These are phyloP conservation scores for Leptura quadrifasciata DNA, from an alignment of 2,888 invertebrate species.

Conservation along the genomic window DNA sequence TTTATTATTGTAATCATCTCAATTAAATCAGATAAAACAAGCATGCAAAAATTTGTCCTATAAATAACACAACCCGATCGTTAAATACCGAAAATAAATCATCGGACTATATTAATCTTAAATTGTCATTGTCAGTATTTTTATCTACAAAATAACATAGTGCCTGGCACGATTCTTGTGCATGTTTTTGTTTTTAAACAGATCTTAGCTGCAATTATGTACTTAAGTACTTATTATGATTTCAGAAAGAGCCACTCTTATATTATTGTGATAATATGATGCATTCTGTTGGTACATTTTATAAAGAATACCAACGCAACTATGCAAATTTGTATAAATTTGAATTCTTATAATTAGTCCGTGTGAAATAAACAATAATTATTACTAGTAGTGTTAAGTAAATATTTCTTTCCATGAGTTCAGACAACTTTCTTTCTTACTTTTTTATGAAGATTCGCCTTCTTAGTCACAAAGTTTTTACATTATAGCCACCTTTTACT, in stretches of 20 bases:
- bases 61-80: slow-evolving; percentile 60
- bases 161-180: slow-evolving; percentile 58
- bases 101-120: slow-evolving; percentile 66
- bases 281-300: neutral
- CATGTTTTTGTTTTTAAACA: slow-evolving; percentile 45
- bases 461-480: too few species aligned
- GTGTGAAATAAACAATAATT: too few species aligned
- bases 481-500: too few species aligned
- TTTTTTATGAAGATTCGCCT: too few species aligned
- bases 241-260: neutral
- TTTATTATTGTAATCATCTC: slow-evolving; percentile 61
- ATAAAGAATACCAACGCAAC: too few species aligned
- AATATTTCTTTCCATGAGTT: too few species aligned
- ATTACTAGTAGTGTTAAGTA: too few species aligned
- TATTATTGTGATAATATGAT: slow-evolving; percentile 8
- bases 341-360: too few species aligned
- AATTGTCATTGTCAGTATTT: slow-evolving; percentile 66
- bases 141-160: slow-evolving; percentile 60
- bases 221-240: neutral
- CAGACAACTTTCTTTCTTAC: too few species aligned
- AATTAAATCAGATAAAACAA: slow-evolving; percentile 59
- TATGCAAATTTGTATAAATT: too few species aligned
- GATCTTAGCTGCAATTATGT: slow-evolving; percentile 31
- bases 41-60: slow-evolving; percentile 59
- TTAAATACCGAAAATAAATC: slow-evolving; percentile 63